phyloP scores from a whole-genome alignment of 1,140 invertebrate species.

The Agrilus planipennis region DNA sequence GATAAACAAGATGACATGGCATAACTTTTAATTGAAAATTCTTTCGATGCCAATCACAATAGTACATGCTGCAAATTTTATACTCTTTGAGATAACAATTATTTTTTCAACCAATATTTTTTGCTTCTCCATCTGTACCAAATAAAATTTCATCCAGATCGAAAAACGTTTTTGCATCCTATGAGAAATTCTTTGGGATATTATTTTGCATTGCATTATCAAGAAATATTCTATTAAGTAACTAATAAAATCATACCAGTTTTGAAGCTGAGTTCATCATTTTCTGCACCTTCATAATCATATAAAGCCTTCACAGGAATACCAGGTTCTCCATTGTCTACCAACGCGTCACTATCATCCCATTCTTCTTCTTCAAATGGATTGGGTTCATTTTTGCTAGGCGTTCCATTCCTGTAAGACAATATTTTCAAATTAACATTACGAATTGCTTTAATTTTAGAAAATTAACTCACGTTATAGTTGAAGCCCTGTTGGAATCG shows the following conservation, averaged over 20 bases:
- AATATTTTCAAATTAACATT: constrained; percentile 4
- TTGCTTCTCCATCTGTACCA: too few relatives aligned
- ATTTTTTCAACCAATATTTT: too few relatives aligned
- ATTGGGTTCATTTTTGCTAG: constrained; percentile 50
- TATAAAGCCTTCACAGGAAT: constrained; percentile 90
- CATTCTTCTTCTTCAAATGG: constrained; percentile 82
- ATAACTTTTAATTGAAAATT: too few relatives aligned
- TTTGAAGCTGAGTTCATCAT: constrained; percentile 92
- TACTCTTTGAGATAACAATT: too few relatives aligned
- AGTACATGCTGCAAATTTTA: too few relatives aligned
- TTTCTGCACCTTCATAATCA: constrained; percentile 92
- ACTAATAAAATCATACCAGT: constrained; percentile 63
- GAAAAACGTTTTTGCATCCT: too few relatives aligned
- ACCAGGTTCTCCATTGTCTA: constrained; percentile 84
- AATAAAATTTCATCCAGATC: too few relatives aligned
- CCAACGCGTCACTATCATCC: constrained; percentile 67
- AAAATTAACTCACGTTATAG: constrained; percentile 38
- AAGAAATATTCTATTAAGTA: too few relatives aligned
- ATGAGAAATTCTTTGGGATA: too few relatives aligned
- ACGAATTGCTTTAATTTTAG: not conserved
- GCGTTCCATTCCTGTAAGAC: constrained; percentile 43
- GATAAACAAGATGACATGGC: too few relatives aligned
- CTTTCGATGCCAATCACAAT: too few relatives aligned
- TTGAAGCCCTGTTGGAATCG: constrained; percentile 34
- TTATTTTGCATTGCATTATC: too few relatives aligned